phyloP scores from a whole-genome alignment of 2,797 vertebrate species.

The Epinephelus coioides region DNA sequence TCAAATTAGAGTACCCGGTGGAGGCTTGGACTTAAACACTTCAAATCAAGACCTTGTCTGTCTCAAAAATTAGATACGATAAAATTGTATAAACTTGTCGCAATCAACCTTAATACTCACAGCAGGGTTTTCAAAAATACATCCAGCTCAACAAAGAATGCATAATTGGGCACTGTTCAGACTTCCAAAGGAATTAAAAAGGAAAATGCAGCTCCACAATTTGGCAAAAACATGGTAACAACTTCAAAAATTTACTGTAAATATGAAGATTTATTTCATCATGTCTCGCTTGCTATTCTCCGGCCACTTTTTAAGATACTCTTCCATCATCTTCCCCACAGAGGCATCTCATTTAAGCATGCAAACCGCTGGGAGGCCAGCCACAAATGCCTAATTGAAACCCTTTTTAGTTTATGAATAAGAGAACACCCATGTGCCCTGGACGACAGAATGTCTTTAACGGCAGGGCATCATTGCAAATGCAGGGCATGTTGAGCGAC shows the following conservation, averaged over 20 bases:
- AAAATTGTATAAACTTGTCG: neutral
- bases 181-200: neutral
- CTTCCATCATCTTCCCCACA: constrained; percentile 27
- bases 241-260: constrained; percentile 10
- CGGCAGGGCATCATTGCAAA: constrained; percentile 50
- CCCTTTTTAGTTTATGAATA: constrained; percentile 72
- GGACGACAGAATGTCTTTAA: constrained; percentile 61
- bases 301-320: constrained; percentile 46
- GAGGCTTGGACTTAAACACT: constrained; percentile 20
- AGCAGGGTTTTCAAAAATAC: neutral
- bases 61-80: neutral
- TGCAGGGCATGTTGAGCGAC: constrained; percentile 48
- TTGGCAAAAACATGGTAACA: neutral
- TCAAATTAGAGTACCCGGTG: constrained; percentile 36
- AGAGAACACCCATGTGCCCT: constrained; percentile 52
- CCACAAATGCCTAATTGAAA: constrained; percentile 72
- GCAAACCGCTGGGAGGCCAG: constrained; percentile 52
- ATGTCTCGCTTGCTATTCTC: constrained; percentile 51
- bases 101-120: constrained; percentile 7
- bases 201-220: neutral
- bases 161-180: neutral
- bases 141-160: neutral
- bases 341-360: constrained; percentile 65
- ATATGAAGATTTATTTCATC: constrained; percentile 51
- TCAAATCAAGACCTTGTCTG: constrained; percentile 9